Base-by-base conservation (phyloP, 2,888 invertebrate species). In the Bellardia bayeri region DNA sequence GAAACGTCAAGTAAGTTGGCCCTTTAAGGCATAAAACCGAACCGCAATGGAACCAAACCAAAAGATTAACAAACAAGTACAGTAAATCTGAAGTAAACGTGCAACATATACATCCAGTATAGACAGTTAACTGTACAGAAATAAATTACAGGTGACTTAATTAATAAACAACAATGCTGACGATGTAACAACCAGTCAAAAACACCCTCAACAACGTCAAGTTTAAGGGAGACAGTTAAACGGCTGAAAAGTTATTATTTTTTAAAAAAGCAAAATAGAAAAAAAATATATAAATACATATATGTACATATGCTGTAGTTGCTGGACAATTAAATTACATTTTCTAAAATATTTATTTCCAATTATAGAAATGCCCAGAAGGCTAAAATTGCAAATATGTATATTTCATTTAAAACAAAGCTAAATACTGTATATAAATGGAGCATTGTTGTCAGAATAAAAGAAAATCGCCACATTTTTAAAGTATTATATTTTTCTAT, bases 271-370 rank as follows among this genome's bases (percentile, higher is more conserved):
- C 33, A 3, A 58, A 33, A 54, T 30, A 14, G 8, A 63, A n/a
- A 37, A 61, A 1, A 37, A 37, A 42, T 42, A 23, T 16, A 11
- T 33, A 11, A 13, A 13, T 40, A 3, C 14, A 33, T 37, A 6
- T 33, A 33, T 33, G 33, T 33, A 3, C 3, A 4, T 33, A 5
- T 33, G 33, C 6, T 1, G 42, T 40, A 42, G 64, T 64, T 23
- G 63, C 13, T 51, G 33, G 37, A 16, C 66, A 82, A 82, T 82
- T 82, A 68, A 61, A 58, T 74, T 81, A 72, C 74, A 56, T 74
- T 30, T 68, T 82, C 8, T 33, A n/a, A 13, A 61, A 76, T 82
- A 82, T 76, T 76, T 63, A 69, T 69, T 69, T 82, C 69, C 63
- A 82, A 82, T 82, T 82, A 82, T 61, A 82, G 74, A 66, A 30